These are phyloP conservation scores for Drosophila silvestris DNA, from an alignment of 2,888 invertebrate genomes.

Conservation along the genomic window DNA sequence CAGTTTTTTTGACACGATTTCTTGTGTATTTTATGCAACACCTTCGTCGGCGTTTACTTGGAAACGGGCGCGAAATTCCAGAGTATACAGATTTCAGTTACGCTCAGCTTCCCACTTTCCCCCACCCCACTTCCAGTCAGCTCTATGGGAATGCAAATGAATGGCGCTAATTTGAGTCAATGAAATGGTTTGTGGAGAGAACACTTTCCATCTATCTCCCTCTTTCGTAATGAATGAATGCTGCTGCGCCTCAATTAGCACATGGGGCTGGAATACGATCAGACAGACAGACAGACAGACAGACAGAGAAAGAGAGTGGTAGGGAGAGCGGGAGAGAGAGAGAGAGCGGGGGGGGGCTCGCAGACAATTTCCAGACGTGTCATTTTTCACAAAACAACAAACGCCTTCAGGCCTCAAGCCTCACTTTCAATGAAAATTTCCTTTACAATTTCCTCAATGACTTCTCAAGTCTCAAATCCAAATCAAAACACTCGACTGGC, in stretches of 20 bases:
- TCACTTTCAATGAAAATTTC: slow-evolving; percentile 69
- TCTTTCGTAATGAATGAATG: slow-evolving; percentile 46
- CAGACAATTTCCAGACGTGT: slow-evolving; percentile 63
- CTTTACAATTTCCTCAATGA: slow-evolving; percentile 70
- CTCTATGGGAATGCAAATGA: slow-evolving; percentile 41
- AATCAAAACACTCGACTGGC: slow-evolving; percentile 58
- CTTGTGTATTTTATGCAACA: slow-evolving; percentile 79
- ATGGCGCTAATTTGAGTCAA: slow-evolving; percentile 50
- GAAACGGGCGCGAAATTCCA: slow-evolving; percentile 64
- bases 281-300: not conserved
- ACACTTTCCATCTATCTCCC: not conserved
- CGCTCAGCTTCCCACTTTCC: not conserved
- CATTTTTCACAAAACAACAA: slow-evolving; percentile 74
- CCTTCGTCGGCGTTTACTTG: slow-evolving; percentile 61
- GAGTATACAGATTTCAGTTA: slow-evolving; percentile 28
- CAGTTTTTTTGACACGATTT: slow-evolving; percentile 70
- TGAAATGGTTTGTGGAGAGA: slow-evolving; percentile 16
- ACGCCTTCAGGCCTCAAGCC: slow-evolving; percentile 43
- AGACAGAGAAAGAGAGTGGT: not conserved
- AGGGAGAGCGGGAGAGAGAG: not conserved
- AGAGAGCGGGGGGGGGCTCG: not conserved
- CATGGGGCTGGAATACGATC: slow-evolving; percentile 26
- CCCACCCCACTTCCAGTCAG: not conserved
- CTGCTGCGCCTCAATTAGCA: slow-evolving; percentile 40
- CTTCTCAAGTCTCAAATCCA: slow-evolving; percentile 22